These are phyloP conservation scores for Thalassophryne amazonica DNA, from an alignment of 2,797 vertebrate genomes.

Conservation along the genomic window DNA sequence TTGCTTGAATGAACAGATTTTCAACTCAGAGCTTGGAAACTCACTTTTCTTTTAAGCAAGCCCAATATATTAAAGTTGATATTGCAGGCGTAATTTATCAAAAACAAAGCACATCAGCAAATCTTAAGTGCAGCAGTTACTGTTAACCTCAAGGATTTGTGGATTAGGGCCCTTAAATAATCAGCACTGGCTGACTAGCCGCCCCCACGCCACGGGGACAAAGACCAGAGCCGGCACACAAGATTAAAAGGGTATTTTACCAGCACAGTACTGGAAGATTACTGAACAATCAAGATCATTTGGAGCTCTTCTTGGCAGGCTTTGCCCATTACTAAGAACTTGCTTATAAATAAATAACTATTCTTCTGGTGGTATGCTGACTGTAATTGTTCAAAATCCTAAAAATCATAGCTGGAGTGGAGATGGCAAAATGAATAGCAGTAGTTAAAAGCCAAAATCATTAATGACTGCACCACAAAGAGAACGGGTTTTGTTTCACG, in stretches of 20 bases:
- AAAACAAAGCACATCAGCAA: slow-evolving; percentile 14
- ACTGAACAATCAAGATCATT: slow-evolving; percentile 37
- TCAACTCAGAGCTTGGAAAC: slow-evolving; percentile 15
- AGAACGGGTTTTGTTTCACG: no score
- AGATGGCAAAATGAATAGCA: slow-evolving; percentile 62
- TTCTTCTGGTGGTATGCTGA: slow-evolving; percentile 65
- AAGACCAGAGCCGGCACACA: slow-evolving; percentile 13
- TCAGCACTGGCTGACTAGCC: not conserved
- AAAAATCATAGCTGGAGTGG: no score
- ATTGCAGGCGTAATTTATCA: slow-evolving; percentile 22
- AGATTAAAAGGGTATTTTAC: slow-evolving; percentile 17
- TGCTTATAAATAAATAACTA: slow-evolving; percentile 47
- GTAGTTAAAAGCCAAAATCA: slow-evolving; percentile 63
- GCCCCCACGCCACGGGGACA: slow-evolving; percentile 6
- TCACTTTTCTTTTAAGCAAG: slow-evolving; percentile 29
- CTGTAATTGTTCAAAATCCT: no score
- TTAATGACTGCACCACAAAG: slow-evolving; percentile 35
- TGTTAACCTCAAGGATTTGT: slow-evolving; percentile 34
- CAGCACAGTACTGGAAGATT: not conserved
- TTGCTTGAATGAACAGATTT: slow-evolving; percentile 22
- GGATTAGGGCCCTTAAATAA: slow-evolving; percentile 38
- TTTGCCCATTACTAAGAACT: slow-evolving; percentile 47
- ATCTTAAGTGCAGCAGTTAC: slow-evolving; percentile 33
- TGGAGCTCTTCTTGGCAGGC: slow-evolving; percentile 48
- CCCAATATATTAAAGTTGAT: slow-evolving; percentile 24